A percentile compares a stretch with the other conserved stretches of the same genome.
phyloP scores from a whole-genome alignment of 2,113 vertebrate species.

The Megaceryle torquata region DNA sequence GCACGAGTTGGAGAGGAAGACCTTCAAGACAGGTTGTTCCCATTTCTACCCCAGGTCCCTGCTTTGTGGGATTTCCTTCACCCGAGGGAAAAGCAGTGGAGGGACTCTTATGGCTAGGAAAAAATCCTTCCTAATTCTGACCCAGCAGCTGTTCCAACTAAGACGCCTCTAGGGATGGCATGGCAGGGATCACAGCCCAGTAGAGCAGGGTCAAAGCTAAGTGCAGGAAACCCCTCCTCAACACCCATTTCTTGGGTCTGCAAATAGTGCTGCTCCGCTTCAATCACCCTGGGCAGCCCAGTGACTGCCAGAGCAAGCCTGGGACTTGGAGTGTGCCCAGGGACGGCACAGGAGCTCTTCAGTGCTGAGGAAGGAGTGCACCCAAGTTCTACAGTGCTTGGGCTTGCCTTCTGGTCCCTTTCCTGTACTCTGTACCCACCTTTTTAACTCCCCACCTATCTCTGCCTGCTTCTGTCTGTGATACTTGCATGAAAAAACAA shows the following conservation, averaged over 20 bases:
- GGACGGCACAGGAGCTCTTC: neutral
- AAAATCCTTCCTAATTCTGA: slow-evolving; percentile 59
- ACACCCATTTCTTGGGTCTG: neutral
- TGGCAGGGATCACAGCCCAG: slow-evolving; percentile 30
- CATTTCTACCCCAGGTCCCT: neutral
- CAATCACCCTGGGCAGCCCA: neutral
- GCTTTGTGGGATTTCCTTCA: slow-evolving; percentile 13
- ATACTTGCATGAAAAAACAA: neutral
- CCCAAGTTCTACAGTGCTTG: neutral
- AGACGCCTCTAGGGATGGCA: slow-evolving; percentile 47
- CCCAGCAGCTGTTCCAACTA: slow-evolving; percentile 50
- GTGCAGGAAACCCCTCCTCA: neutral
- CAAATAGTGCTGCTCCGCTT: neutral
- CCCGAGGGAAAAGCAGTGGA: neutral
- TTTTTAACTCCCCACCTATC: neutral
- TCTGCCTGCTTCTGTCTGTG: neutral
- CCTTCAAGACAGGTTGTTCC: neutral
- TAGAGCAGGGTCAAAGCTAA: slow-evolving; percentile 16
- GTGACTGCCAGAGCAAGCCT: neutral
- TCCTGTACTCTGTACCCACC: neutral
- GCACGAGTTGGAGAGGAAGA: neutral
- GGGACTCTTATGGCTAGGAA: slow-evolving; percentile 18
- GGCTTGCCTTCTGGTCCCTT: neutral
- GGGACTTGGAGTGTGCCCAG: neutral
- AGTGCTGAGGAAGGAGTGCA: neutral